Percentiles rank a stretch among this genome's conserved stretches.
phyloP scores from a whole-genome alignment of 1,140 invertebrate species.

The Bombus affinis region DNA sequence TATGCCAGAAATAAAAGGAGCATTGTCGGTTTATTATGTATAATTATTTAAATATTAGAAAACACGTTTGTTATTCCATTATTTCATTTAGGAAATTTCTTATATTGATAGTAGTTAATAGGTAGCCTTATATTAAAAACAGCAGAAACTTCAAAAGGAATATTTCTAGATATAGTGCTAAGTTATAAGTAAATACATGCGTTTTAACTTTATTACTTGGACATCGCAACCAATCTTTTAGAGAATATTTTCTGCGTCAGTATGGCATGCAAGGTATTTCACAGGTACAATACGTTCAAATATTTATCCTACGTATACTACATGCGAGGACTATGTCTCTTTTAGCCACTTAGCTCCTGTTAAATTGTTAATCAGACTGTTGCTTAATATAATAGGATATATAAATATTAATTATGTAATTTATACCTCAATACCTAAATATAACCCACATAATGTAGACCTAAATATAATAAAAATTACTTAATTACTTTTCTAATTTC shows the following conservation, averaged over 20 bases:
- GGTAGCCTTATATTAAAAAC: neutral
- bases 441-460: neutral
- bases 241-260: neutral
- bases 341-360: neutral
- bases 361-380: neutral
- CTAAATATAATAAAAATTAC: neutral
- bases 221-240: neutral
- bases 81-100: neutral
- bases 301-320: neutral
- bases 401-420: neutral
- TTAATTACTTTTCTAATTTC: no score
- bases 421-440: neutral
- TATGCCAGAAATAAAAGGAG: neutral
- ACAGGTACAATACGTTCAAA: neutral
- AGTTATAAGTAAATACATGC: neutral
- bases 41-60: neutral
- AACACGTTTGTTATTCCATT: neutral
- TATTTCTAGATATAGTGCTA: neutral
- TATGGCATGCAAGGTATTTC: neutral
- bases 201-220: neutral
- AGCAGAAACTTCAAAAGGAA: neutral
- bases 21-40: neutral
- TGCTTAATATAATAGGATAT: neutral
- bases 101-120: neutral
- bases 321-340: neutral